Evolutionary conservation across 2,113 vertebrate species (phyloP), one percentile per base, ranked within the genome.

Genomic region (Cebus imitator): DNA sequence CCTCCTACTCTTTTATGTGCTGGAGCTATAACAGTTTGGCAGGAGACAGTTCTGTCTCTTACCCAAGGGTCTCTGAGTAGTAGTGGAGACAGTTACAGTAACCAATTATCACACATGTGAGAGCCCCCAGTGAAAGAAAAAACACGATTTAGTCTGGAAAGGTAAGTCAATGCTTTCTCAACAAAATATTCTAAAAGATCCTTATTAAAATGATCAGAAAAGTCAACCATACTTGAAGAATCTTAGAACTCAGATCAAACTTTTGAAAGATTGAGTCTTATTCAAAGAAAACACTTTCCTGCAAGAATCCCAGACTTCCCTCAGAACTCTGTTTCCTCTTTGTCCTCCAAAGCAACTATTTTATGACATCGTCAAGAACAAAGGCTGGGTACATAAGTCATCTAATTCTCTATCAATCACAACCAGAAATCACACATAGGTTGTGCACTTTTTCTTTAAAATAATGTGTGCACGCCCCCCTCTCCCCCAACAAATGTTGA

Each of bases 201-300:
- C 6, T 92, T 75, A 87, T 76, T 81, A 85, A 90, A 61, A 6
- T 37, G 14, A 80, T 72, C 21, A 86, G 72, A 88, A 94, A 97
- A 93, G 43, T 2, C 48, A 88, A 57, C 1, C 30, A 13, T 78
- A 87, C 23, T 79, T 92, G 37, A 95, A 92, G 66, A 76, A 50
- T 50, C 50, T 50, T 50, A 43, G 43, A 43, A 43, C 43, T 43
- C 43, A 43, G 43, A 43, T 43, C 43, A 43, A 43, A 43, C 43
- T 90, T 90, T 96, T 85, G n/a, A 86, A 93, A 94, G 17, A 8
- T 57, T n/a, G 50, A 3, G 3, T 75, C 4, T 76, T 64, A 40
- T 92, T 27, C 40, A 83, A 27, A n/a, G 16, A 68, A 58, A 90
- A 73, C 1, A 11, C 12, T 73, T 70, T 64, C 40, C 43, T 90